These are phyloP conservation scores for Ciconia stormi DNA, from an alignment of 2,113 vertebrate genomes.

Conservation along the genomic window DNA sequence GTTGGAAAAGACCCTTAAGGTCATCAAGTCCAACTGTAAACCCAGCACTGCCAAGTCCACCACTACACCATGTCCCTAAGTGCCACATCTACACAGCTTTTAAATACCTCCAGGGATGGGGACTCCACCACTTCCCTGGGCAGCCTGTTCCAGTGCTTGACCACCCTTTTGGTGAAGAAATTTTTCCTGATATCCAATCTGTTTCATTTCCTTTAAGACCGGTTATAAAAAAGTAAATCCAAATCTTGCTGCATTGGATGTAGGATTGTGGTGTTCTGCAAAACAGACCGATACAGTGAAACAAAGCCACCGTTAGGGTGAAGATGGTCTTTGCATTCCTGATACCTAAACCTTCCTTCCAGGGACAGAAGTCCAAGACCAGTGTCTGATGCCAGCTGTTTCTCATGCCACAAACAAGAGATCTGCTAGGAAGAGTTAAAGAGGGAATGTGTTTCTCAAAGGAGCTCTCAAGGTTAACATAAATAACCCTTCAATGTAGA, in stretches of 20 bases:
- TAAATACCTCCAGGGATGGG: background rate
- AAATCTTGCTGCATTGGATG: background rate
- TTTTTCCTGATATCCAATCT: background rate
- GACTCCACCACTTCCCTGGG: background rate
- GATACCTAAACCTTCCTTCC: background rate
- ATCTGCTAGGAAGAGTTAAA: background rate
- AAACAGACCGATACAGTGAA: background rate
- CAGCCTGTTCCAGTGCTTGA: background rate
- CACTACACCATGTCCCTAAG: background rate
- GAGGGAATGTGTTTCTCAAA: background rate
- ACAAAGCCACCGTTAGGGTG: background rate
- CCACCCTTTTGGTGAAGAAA: background rate
- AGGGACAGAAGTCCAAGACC: background rate
- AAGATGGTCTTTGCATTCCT: background rate
- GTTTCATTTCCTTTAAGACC: background rate
- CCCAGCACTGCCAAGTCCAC: background rate
- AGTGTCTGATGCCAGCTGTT: background rate
- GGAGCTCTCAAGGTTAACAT: background rate
- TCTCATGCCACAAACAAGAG: background rate
- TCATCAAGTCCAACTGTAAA: fast-evolving
- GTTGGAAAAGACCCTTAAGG: background rate
- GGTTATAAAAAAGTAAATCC: background rate
- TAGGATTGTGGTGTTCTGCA: background rate
- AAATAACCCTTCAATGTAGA: background rate
- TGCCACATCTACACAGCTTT: fast-evolving